Base-by-base conservation (phyloP, 2,797 vertebrate species). In the Diplodus puntazzo region DNA sequence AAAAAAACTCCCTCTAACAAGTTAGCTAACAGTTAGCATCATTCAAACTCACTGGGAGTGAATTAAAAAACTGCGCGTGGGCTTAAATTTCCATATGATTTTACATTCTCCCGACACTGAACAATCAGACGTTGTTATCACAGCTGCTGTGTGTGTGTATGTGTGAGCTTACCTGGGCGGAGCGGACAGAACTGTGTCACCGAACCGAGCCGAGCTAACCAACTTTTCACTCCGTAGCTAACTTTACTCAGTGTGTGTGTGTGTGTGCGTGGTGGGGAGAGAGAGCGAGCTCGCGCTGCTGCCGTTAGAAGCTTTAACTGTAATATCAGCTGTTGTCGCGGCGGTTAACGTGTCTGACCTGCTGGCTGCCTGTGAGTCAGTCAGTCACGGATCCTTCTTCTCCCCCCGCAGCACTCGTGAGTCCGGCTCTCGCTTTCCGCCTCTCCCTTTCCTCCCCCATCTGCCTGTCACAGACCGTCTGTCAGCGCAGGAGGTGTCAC, bases 341-440 rank as follows among this genome's bases (percentile, higher is more conserved):
- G 27, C 13, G n/a, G 50, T 10, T 5, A 5, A 13, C 6, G 21
- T 13, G 69, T 63, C 30, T 21, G 62, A 73, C 21, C 27, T 48
- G 53, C 11, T 11, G 50, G 0, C 34, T 39, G 50, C 7, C 34
- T 9, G 8, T 39, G 65, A 73, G 74, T 69, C 67, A 62, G 70
- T 60, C 45, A 67, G 76, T 13, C 34, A 17, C 42, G 21, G 18
- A 0, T 4, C 69, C 63, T 79, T 84, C 62, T 68, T 8, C 55
- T 16, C 4, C 2, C 43, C 48, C 18, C 2, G 1, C 25, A 2
- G 60, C 67, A 12, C 76, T 78, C 81, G 80, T 87, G 88, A 89
- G 89, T 86, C 81, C 73, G 81, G 53, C 73, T 69, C 80, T 82
- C 77, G 2, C 30, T 86, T 92, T 93, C 92, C 90, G 91, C 83